Evolutionary conservation across 2,113 vertebrate genomes (phyloP).

Genomic region (Peromyscus polionotus): DNA sequence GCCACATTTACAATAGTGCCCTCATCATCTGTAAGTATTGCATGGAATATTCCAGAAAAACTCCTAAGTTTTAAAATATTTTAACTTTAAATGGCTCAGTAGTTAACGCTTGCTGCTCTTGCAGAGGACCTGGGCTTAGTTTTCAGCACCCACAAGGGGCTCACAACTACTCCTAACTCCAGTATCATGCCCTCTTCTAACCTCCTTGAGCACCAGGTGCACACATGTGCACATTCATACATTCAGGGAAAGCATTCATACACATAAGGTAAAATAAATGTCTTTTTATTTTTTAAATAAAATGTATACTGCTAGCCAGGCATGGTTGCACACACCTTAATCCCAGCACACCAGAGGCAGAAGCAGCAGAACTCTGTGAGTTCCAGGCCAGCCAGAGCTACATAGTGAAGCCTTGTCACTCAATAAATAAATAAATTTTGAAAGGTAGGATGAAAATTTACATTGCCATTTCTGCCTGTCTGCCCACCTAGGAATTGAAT

Average conservation of each 20-base stretch:
- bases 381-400: background rate
- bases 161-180: background rate
- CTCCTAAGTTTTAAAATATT: background rate
- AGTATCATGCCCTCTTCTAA: background rate
- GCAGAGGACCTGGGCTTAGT: background rate
- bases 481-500: background rate
- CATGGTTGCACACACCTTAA: background rate
- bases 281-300: background rate
- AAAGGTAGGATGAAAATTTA: background rate
- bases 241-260: background rate
- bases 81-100: background rate
- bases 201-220: background rate
- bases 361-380: background rate
- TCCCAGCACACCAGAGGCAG: background rate
- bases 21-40: background rate
- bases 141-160: background rate
- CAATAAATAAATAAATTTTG: background rate
- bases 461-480: background rate
- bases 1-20: background rate
- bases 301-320: background rate
- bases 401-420: background rate
- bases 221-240: background rate
- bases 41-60: background rate
- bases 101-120: background rate
- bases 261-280: background rate